phyloP scores from a whole-genome alignment of 1,140 invertebrate species.

The Drosophila ercepeae region DNA sequence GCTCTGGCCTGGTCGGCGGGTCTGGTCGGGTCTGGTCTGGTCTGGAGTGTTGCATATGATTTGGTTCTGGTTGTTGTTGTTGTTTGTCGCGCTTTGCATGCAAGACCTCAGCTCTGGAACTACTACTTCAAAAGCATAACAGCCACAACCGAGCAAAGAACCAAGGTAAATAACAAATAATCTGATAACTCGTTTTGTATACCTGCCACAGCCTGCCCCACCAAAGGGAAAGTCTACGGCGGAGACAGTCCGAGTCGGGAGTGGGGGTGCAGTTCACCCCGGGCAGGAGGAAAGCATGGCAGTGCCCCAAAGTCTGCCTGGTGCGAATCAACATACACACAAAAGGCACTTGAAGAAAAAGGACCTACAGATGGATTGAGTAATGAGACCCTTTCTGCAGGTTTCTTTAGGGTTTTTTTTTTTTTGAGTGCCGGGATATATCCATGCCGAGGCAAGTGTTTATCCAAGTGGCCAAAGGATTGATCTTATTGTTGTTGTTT shows the following conservation, averaged over 20 bases:
- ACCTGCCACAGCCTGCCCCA: constrained; percentile 58
- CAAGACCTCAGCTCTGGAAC: constrained; percentile 62
- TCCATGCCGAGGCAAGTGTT: constrained; percentile 65
- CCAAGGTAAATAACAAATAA: constrained; percentile 80
- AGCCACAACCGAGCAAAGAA: constrained; percentile 44
- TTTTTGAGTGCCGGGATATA: constrained; percentile 6
- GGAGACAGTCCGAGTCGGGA: constrained; percentile 26
- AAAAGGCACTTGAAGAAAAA: constrained; percentile 12
- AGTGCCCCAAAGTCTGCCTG: constrained; percentile 79
- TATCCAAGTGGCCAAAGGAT: constrained; percentile 74
- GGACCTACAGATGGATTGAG: neutral
- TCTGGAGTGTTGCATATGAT: constrained; percentile 69
- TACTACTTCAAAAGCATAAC: constrained; percentile 75
- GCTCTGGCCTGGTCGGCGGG: neutral
- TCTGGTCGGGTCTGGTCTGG: constrained; percentile 39
- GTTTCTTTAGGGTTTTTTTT: neutral
- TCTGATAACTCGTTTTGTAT: constrained; percentile 82
- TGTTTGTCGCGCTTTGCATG: constrained; percentile 74
- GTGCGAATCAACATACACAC: constrained; percentile 47
- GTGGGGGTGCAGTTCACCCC: constrained; percentile 3
- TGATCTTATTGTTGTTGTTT: constrained; percentile 59
- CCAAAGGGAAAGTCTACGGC: constrained; percentile 71
- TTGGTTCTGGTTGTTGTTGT: constrained; percentile 44
- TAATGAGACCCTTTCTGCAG: no score
- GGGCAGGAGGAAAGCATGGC: constrained; percentile 28